phyloP scores from a whole-genome alignment of 2,113 vertebrate genomes.

The Gobio gobio region DNA sequence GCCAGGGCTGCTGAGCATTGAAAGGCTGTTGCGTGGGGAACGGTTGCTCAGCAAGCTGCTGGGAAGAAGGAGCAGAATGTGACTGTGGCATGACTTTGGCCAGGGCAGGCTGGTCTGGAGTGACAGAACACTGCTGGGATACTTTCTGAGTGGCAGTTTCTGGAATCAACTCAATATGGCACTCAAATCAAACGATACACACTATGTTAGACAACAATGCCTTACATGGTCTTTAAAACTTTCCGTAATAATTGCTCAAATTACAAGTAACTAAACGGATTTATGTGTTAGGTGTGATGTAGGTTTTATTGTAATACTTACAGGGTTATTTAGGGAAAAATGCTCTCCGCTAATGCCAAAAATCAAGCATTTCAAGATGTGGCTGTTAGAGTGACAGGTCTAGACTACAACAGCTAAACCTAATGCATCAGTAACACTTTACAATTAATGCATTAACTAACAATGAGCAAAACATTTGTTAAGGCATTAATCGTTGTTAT shows the following conservation, averaged over 20 bases:
- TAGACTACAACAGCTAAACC: slow-evolving; percentile 46
- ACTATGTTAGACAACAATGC: slow-evolving; percentile 13
- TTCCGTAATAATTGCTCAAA: slow-evolving; percentile 16
- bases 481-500: no score
- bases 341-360: neutral
- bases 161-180: neutral
- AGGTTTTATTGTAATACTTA: neutral
- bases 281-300: slow-evolving; percentile 34
- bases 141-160: slow-evolving; percentile 39
- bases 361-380: slow-evolving; percentile 29
- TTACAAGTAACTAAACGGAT: slow-evolving; percentile 3
- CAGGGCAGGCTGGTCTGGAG: slow-evolving; percentile 53
- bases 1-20: slow-evolving; percentile 73
- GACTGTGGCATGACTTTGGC: slow-evolving; percentile 59
- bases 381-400: slow-evolving; percentile 22
- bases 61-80: slow-evolving; percentile 70
- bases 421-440: slow-evolving; percentile 50
- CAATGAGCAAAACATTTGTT: no score
- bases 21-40: slow-evolving; percentile 75
- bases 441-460: no score
- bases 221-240: slow-evolving; percentile 30
- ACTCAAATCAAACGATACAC: slow-evolving; percentile 19
- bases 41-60: slow-evolving; percentile 73
- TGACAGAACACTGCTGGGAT: slow-evolving; percentile 2
- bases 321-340: slow-evolving; percentile 30